These are phyloP conservation scores for Gari tellinella DNA, from an alignment of 2,888 invertebrate genomes.

Conservation along the genomic window DNA sequence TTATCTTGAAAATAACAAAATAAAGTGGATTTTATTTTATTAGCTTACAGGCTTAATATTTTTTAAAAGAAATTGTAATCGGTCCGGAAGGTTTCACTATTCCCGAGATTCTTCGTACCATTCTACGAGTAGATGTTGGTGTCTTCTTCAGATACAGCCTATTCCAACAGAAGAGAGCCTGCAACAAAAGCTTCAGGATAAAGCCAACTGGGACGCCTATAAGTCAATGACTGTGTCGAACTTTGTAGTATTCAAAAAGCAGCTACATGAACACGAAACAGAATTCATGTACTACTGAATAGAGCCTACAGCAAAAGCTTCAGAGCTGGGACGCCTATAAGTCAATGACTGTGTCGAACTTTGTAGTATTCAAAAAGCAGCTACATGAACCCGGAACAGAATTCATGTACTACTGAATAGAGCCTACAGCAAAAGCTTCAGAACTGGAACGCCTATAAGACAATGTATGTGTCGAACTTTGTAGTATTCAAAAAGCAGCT, in stretches of 20 bases:
- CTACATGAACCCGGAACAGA: too few species aligned
- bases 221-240: conserved; percentile 73
- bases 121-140: too few species aligned
- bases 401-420: conserved; percentile 51
- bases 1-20: too few species aligned
- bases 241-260: conserved; percentile 60
- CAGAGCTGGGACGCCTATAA: conserved; percentile 82
- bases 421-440: conserved; percentile 78
- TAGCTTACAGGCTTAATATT: too few species aligned
- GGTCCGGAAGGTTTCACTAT: too few species aligned
- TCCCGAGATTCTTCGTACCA: too few species aligned
- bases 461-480: conserved; percentile 69
- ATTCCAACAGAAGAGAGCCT: conserved; percentile 74
- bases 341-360: conserved; percentile 68
- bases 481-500: conserved; percentile 61
- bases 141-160: conserved; percentile 72
- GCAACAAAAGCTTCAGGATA: conserved; percentile 78
- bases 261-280: conserved; percentile 56
- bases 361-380: not conserved
- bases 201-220: conserved; percentile 80
- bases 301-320: conserved; percentile 76
- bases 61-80: too few species aligned
- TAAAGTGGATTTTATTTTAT: too few species aligned
- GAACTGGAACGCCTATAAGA: conserved; percentile 81
- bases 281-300: conserved; percentile 37